A percentile compares a stretch with the other conserved stretches of the same genome.
phyloP scores from a whole-genome alignment of 37 sponge, comb jelly and placozoan genomes.

The Corticium candelabrum region DNA sequence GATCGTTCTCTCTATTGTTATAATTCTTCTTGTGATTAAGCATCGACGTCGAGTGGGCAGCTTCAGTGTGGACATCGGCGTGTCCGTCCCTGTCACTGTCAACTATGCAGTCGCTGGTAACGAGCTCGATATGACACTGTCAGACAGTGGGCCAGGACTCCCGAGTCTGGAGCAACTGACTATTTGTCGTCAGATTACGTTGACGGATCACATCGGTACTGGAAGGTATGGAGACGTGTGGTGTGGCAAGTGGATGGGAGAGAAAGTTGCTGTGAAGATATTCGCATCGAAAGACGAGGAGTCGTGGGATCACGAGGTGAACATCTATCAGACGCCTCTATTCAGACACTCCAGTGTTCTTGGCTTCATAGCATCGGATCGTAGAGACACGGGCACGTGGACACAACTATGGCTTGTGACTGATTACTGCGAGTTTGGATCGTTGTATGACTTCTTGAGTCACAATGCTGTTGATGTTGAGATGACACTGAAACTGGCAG shows the following conservation, averaged over 20 bases:
- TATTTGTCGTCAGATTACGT: neutral
- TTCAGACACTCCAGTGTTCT: constrained; percentile 71
- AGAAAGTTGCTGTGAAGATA: constrained; percentile 82
- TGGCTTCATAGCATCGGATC: constrained; percentile 70
- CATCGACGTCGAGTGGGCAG: neutral
- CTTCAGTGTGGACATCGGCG: neutral
- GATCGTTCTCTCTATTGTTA: neutral
- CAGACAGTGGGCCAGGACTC: neutral
- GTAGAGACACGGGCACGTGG: constrained; percentile 45
- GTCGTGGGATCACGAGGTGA: constrained; percentile 70
- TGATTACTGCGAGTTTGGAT: constrained; percentile 62
- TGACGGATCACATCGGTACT: constrained; percentile 47
- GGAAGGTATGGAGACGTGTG: constrained; percentile 82
- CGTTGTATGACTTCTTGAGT: constrained; percentile 55
- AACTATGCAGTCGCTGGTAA: neutral
- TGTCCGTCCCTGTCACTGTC: neutral
- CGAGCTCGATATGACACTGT: neutral
- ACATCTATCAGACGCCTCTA: constrained; percentile 39
- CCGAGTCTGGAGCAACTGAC: neutral
- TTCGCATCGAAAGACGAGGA: constrained; percentile 70
- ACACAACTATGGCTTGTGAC: constrained; percentile 84
- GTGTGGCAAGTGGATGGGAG: constrained; percentile 28
- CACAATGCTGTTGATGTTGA: neutral
- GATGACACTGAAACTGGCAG: constrained; percentile 18
- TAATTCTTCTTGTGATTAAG: neutral